These are phyloP conservation scores for Rhinoptilus africanus DNA, from an alignment of 2,113 vertebrate genomes.

Conservation along the genomic window DNA sequence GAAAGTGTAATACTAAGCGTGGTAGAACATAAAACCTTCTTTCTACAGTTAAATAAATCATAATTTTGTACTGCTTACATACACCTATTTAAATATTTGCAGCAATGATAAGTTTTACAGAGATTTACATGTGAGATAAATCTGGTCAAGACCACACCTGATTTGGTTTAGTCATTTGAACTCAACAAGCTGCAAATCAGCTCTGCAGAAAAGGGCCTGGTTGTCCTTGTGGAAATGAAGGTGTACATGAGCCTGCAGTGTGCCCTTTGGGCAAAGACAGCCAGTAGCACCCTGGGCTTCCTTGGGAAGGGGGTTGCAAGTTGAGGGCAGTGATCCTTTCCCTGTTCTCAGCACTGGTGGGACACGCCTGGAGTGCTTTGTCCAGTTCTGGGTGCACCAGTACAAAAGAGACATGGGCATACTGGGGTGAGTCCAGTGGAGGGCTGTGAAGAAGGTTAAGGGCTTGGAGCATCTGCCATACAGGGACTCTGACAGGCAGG, in stretches of 20 bases:
- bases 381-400: neutral
- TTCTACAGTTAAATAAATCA: neutral
- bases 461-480: neutral
- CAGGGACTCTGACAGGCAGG: neutral
- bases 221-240: neutral
- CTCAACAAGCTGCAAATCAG: neutral
- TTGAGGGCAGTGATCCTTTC: neutral
- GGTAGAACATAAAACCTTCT: neutral
- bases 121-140: neutral
- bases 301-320: neutral
- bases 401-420: neutral
- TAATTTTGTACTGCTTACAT: neutral
- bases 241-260: rapidly evolving
- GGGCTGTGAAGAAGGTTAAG: neutral
- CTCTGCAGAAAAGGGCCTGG: neutral
- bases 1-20: neutral
- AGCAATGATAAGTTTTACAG: neutral
- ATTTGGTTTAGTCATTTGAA: neutral
- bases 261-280: neutral
- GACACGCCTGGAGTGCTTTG: neutral
- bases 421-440: neutral
- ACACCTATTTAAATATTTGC: neutral
- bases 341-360: neutral
- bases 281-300: neutral
- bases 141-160: neutral